Evolutionary conservation across 2,113 vertebrate genomes (phyloP).

Genomic region (Hemichromis elongatus): DNA sequence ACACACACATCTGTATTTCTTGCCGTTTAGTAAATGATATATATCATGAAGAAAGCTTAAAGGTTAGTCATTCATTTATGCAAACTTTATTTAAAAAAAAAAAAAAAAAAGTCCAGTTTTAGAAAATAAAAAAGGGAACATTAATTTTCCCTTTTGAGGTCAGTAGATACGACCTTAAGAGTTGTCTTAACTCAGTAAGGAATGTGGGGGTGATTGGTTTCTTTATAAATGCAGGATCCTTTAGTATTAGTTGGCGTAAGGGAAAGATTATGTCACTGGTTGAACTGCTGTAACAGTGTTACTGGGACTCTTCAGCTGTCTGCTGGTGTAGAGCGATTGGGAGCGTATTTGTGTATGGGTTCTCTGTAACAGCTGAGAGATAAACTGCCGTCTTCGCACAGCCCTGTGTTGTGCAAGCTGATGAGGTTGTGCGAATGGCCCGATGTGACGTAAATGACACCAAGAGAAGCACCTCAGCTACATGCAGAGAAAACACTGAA

Average conservation of each 20-base stretch:
- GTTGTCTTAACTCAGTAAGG: neutral
- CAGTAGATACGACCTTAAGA: conserved; percentile 33
- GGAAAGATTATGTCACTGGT: neutral
- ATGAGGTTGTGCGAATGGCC: conserved; percentile 13
- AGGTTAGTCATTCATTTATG: conserved; percentile 11
- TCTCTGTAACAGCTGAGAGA: neutral
- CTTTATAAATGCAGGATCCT: neutral
- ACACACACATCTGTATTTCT: conserved; percentile 43
- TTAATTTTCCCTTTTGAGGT: conserved; percentile 38
- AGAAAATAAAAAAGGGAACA: conserved; percentile 14
- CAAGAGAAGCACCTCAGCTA: neutral
- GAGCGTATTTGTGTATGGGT: neutral
- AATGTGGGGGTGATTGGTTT: neutral
- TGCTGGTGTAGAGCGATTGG: conserved; percentile 35
- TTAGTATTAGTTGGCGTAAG: neutral
- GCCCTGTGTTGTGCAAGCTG: conserved; percentile 7
- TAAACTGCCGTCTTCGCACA: neutral
- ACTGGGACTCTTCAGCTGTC: conserved; percentile 4
- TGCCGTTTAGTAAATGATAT: neutral
- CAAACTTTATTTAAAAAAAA: neutral
- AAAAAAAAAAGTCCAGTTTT: conserved; percentile 12
- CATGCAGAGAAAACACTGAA: neutral
- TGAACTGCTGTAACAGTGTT: neutral
- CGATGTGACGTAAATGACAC: neutral
- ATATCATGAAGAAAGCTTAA: neutral